Evolutionary conservation across 2,797 vertebrate species (phyloP).

Genomic region (Leuciscus waleckii): DNA sequence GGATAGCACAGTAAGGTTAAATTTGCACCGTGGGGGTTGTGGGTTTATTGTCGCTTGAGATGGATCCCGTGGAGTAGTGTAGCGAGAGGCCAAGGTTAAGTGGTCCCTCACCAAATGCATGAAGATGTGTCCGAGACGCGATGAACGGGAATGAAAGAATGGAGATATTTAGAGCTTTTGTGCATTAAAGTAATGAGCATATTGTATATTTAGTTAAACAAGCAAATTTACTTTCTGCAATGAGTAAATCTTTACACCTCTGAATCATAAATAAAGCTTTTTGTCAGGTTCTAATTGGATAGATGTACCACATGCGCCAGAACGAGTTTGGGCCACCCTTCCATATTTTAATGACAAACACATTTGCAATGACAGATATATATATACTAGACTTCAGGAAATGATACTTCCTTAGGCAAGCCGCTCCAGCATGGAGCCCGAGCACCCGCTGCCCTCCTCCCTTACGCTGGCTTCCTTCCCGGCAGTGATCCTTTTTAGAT

Average conservation of each 20-base stretch:
- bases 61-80: conserved; percentile 42
- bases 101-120: conserved; percentile 28
- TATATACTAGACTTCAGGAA: conserved; percentile 58
- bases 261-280: background rate
- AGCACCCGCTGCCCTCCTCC: conserved; percentile 49
- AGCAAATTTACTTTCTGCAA: conserved; percentile 7
- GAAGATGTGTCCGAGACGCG: conserved; percentile 1
- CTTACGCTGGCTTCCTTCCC: conserved; percentile 60
- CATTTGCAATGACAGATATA: conserved; percentile 58
- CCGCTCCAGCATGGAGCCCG: conserved; percentile 52
- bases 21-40: conserved; percentile 47
- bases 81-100: conserved; percentile 57
- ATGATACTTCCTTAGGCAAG: conserved; percentile 60
- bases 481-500: conserved; percentile 63
- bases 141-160: conserved; percentile 1
- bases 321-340: conserved; percentile 33
- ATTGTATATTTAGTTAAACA: conserved; percentile 6
- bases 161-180: background rate
- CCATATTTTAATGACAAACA: conserved; percentile 47
- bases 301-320: background rate
- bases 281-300: conserved; percentile 40
- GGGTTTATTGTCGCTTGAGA: conserved; percentile 48
- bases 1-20: conserved; percentile 35
- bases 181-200: background rate
- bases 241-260: background rate